phyloP scores from a whole-genome alignment of 2,888 invertebrate genomes.

The Bombylius major region DNA sequence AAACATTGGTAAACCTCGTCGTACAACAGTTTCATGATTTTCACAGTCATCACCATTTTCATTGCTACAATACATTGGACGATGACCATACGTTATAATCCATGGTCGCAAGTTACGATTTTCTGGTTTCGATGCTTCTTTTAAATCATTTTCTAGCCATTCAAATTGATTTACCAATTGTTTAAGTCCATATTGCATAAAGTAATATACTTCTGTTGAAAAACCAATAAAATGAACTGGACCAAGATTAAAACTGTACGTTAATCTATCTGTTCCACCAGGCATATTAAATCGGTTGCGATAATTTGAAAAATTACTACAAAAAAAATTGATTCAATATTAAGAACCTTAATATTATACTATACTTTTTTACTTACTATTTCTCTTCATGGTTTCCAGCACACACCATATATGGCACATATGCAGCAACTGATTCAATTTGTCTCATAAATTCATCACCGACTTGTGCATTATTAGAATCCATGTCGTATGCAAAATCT shows the following conservation, averaged over 20 bases:
- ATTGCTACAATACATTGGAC: slow-evolving; percentile 88
- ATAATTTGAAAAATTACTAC: slow-evolving; percentile 91
- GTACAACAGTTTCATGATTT: slow-evolving; percentile 46
- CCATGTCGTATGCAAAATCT: slow-evolving; percentile 92
- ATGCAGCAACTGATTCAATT: slow-evolving; percentile 78
- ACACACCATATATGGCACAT: slow-evolving; percentile 84
- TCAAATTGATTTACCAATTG: slow-evolving; percentile 66
- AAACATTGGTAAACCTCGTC: slow-evolving; percentile 53
- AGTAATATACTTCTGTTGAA: slow-evolving; percentile 93
- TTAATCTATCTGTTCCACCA: slow-evolving; percentile 47
- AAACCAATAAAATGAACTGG: slow-evolving; percentile 83
- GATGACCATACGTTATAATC: slow-evolving; percentile 73
- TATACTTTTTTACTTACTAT: slow-evolving; percentile 41
- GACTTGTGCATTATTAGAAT: slow-evolving; percentile 61
- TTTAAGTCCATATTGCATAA: slow-evolving; percentile 69
- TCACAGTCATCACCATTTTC: slow-evolving; percentile 70
- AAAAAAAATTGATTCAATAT: slow-evolving; percentile 14
- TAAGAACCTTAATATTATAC: too few relatives aligned
- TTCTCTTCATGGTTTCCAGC: slow-evolving; percentile 84
- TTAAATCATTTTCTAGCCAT: slow-evolving; percentile 77
- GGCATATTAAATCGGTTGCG: slow-evolving; percentile 91
- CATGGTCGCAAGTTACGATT: slow-evolving; percentile 64
- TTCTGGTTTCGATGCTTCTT: slow-evolving; percentile 56
- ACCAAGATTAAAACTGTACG: slow-evolving; percentile 81
- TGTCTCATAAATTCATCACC: slow-evolving; percentile 92